These are phyloP conservation scores for Cygnus buccinator DNA, from an alignment of 2,113 vertebrate genomes.

Conservation along the genomic window DNA sequence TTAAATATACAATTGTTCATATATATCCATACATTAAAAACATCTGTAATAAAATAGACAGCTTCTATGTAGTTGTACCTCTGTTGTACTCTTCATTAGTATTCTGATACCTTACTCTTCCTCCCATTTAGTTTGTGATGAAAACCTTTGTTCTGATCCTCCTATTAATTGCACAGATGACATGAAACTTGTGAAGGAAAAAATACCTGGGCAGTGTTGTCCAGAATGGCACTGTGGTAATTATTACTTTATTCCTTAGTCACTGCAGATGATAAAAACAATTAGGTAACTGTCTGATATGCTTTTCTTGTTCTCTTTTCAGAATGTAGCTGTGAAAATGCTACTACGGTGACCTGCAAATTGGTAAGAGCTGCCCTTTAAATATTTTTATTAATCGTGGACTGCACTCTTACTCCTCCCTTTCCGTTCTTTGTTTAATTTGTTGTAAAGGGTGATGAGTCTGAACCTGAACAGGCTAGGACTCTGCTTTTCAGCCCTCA, in stretches of 20 bases:
- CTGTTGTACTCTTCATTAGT: neutral
- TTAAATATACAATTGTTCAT: neutral
- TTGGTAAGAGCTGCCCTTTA: conserved; percentile 82
- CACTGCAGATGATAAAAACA: neutral
- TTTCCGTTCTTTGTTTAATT: neutral
- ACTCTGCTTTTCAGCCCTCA: neutral
- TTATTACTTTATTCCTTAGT: conserved; percentile 17
- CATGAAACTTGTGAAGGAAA: conserved; percentile 82
- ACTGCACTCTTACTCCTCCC: neutral
- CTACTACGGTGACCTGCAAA: conserved; percentile 81
- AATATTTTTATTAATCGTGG: neutral
- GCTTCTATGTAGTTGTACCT: neutral
- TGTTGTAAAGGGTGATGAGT: neutral
- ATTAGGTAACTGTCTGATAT: neutral
- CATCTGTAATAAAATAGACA: neutral
- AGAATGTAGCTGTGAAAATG: conserved; percentile 93
- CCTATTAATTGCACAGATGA: conserved; percentile 84
- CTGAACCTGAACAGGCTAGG: neutral
- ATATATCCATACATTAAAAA: neutral
- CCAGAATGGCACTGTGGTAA: conserved; percentile 92
- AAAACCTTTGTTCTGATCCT: conserved; percentile 84
- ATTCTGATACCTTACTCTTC: conserved; percentile 7
- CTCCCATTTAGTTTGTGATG: conserved; percentile 87
- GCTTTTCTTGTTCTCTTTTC: conserved; percentile 32
- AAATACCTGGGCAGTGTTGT: conserved; percentile 85